Base-by-base conservation (phyloP, 2,888 invertebrate species). In the Drosophila anceps region DNA sequence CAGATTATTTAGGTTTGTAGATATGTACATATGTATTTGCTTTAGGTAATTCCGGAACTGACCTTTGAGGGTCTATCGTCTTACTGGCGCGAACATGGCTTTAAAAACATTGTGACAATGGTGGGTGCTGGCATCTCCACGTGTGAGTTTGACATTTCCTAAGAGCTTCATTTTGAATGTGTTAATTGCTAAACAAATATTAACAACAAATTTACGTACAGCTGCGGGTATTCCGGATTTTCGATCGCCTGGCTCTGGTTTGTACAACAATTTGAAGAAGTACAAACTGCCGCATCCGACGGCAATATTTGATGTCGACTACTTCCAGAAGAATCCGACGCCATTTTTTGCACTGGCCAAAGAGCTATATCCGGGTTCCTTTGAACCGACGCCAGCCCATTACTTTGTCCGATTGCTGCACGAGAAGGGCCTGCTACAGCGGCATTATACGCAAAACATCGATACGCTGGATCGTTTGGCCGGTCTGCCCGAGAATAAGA, bases 91-190 rank as follows among this genome's bases (percentile, higher is more conserved):
- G 95, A 95, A 69, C 95, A 95, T 44, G 95, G 95, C 74, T 97
- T 97, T 91, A 96, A 96, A 91, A 98, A 97, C 85, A 95, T 99
- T 64, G 96, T 99, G 66, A 98, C 98, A 0, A 96, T 99, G 95
- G 96, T 98, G 70, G 99, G 99, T 71, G 99, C 99, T 81, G 99
- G 99, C 58, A 98, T 99, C 90, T 98, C 98, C 3, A 99, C 99
- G 53, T 96, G 98, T 98, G 94, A 95, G 95, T 94, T 94, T 54
- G 29, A 44, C 10, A 20, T 51, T 20, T 13, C 0, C 3, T 8
- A 1, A 12, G 8, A n/a, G 24, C 5, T 4, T 18, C 0, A 33
- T 27, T 9, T 41, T 0, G 6, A 10, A 48, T 9, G 48, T 59
- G 48, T 15, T 59, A 59, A 59, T 59, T 59, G 15, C 10, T 35